A percentile compares a stretch with the other conserved stretches of the same genome.
Conservation (phyloP, 1,140 invertebrate species). For the Carposina sasakii region DNA sequence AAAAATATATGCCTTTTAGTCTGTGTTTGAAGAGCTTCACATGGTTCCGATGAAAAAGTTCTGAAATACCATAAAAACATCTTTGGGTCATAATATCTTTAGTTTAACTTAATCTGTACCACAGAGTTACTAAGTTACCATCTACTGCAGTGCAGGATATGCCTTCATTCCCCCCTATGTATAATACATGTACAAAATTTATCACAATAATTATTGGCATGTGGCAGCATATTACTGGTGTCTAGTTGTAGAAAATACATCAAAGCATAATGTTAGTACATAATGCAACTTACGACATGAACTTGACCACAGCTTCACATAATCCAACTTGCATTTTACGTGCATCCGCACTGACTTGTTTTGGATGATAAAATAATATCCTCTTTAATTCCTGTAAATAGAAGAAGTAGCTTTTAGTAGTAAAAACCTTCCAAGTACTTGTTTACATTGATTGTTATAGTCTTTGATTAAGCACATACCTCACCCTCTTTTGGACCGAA, state of each 20-base stretch:
- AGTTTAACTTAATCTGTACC: slow-evolving; percentile 5
- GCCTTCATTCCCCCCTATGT: no score
- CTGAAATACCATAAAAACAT: slow-evolving; percentile 71
- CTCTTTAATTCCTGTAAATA: slow-evolving; percentile 89
- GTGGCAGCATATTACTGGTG: no score
- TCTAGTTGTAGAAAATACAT: no score
- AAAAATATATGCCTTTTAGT: slow-evolving; percentile 91
- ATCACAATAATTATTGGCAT: no score
- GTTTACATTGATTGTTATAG: not conserved
- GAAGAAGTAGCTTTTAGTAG: slow-evolving; percentile 15
- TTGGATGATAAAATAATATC: slow-evolving; percentile 90
- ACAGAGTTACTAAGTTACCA: no score
- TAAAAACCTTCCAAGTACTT: not conserved
- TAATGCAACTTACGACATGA: slow-evolving; percentile 83
- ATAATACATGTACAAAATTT: no score
- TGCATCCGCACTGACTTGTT: slow-evolving; percentile 82
- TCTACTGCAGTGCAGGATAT: no score
- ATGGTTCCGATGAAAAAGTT: slow-evolving; percentile 87
- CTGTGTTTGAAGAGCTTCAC: slow-evolving; percentile 90
- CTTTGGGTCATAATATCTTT: slow-evolving; percentile 9
- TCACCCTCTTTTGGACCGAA: slow-evolving; percentile 67
- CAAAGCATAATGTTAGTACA: no score
- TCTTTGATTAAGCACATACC: slow-evolving; percentile 39
- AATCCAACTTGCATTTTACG: slow-evolving; percentile 93
- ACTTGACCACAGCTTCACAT: slow-evolving; percentile 93